Percentiles rank a stretch among this genome's conserved stretches.
Conservation (phyloP, 1,140 invertebrate species). For the Melanaphis sacchari region DNA sequence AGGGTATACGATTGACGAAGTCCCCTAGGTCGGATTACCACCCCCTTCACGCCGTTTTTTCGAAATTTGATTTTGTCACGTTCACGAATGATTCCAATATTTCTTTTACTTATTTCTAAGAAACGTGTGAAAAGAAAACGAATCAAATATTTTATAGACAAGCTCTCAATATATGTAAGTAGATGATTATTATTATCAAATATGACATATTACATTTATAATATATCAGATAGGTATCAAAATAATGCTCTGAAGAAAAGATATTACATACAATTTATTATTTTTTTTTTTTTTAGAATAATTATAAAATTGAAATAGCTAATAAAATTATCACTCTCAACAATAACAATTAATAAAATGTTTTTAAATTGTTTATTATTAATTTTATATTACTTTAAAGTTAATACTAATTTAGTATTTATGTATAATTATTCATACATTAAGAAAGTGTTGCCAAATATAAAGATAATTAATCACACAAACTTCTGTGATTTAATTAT, state of each 20-base stretch:
- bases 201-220: neutral
- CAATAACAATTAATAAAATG: neutral
- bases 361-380: neutral
- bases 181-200: neutral
- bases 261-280: neutral
- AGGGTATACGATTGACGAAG: conserved; percentile 32
- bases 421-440: neutral
- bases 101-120: conserved; percentile 34
- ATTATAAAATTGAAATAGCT: neutral
- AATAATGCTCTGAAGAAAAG: neutral
- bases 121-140: conserved; percentile 7
- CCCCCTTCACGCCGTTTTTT: neutral
- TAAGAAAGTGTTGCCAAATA: neutral
- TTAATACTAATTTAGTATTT: neutral
- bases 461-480: neutral
- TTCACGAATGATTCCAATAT: neutral
- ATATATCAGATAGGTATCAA: neutral
- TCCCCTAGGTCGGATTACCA: conserved; percentile 38
- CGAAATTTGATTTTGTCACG: conserved; percentile 44
- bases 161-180: neutral
- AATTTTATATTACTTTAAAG: neutral
- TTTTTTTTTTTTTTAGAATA: no score
- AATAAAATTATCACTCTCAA: neutral
- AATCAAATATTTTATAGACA: neutral
- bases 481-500: neutral